Evolutionary conservation across 2,113 vertebrate species (phyloP).

Genomic region (Salvator merianae): DNA sequence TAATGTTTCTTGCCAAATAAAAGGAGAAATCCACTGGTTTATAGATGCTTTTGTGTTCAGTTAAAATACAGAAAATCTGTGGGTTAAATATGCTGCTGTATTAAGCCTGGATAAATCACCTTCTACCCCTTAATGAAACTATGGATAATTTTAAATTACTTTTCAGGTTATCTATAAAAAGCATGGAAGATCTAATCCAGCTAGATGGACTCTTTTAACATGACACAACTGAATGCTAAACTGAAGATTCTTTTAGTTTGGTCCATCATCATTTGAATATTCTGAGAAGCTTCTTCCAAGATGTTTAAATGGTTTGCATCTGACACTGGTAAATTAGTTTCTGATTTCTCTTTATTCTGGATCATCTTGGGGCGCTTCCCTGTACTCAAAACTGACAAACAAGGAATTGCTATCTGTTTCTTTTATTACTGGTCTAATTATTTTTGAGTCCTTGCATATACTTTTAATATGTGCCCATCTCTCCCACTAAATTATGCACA

Average conservation of each 20-base stretch:
- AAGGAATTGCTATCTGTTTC: background rate
- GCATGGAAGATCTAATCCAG: too few species aligned
- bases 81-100: too few species aligned
- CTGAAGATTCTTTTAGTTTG: conserved; percentile 31
- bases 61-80: too few species aligned
- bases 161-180: conserved; percentile 26
- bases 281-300: conserved; percentile 17
- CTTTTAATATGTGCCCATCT: background rate
- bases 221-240: conserved; percentile 20
- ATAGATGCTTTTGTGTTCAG: too few species aligned
- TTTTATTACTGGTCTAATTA: rapidly evolving
- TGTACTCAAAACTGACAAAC: background rate
- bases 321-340: background rate
- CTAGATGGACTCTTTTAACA: background rate
- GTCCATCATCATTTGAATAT: conserved; percentile 43
- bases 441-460: background rate
- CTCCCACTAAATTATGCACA: too few species aligned
- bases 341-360: too few species aligned
- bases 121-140: conserved; percentile 45
- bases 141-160: conserved; percentile 33
- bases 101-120: conserved; percentile 39
- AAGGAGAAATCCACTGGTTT: too few species aligned
- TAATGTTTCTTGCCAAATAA: too few species aligned
- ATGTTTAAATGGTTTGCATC: background rate
- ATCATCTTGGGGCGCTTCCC: background rate